Evolutionary conservation across 1,140 invertebrate genomes (phyloP), one percentile per base, ranked within the genome.

Genomic region (Rhysida immarginata): DNA sequence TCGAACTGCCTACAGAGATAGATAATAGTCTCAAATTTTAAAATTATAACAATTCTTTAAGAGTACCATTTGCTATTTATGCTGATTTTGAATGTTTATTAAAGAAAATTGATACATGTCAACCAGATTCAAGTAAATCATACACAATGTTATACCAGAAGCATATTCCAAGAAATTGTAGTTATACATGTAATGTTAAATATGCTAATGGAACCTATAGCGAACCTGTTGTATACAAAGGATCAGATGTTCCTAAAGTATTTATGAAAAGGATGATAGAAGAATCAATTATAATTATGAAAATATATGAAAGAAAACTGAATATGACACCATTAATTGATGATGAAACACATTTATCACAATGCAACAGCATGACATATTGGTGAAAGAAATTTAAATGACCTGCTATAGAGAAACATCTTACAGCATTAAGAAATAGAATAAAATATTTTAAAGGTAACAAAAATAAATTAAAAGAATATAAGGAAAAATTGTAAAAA

Each of bases 401-500:
- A 62, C 58, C 46, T 60, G 57, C 50, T 56, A 55, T 20, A 16
- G 44, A 18, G 44, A 20, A 18, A 8, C 18, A 8, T 8, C 44
- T 46, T 20, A 46, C 5, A 46, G 21, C 20, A 46, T 23, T 8
- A 13, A 61, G 11, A 64, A 60, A 56, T 65, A 62, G 54, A 24
- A 63, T 16, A 58, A 66, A 35, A 59, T 44, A 18, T 2, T 55
- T 24, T 53, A 66, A 21, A 66, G 68, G 1, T 25, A 53, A 13
- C 60, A 56, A 25, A 57, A 60, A 58, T 45, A 13, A 8, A 66
- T 68, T 49, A 57, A 58, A 50, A 61, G 55, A 52, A 24, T 42
- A 1, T 49, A 66, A 26, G 61, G 5, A 11, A 49, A 57, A 11
- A 43, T 49, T 14, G n/a, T n/a, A n/a, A n/a, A n/a, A n/a, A n/a